phyloP scores from a whole-genome alignment of 1,140 invertebrate genomes.

The Drosophila aff. region DNA sequence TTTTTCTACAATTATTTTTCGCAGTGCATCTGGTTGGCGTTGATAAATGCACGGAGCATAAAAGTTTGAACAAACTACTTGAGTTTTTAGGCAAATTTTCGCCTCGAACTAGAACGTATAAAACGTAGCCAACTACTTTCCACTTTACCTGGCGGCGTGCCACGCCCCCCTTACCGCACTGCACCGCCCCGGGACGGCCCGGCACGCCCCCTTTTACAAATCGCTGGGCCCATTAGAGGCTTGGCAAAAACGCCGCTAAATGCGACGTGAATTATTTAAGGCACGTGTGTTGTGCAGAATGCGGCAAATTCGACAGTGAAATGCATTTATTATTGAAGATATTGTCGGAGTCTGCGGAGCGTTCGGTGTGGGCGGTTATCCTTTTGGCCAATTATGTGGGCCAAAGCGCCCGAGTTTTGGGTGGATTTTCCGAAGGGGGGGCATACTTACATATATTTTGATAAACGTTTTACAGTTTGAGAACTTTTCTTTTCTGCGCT shows the following conservation, averaged over 20 bases:
- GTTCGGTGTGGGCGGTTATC: conserved; percentile 34
- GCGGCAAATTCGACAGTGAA: conserved; percentile 82
- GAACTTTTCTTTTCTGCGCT: conserved; percentile 71
- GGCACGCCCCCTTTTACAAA: conserved; percentile 46
- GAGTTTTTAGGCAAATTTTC: conserved; percentile 81
- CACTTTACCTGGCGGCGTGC: conserved; percentile 74
- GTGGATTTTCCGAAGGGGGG: neutral
- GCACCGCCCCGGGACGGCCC: neutral
- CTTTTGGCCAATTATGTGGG: conserved; percentile 56
- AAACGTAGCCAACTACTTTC: conserved; percentile 76
- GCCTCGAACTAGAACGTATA: conserved; percentile 68
- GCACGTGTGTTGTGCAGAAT: conserved; percentile 81
- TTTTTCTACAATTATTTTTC: neutral
- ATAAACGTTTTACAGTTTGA: conserved; percentile 82
- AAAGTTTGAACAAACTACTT: conserved; percentile 80
- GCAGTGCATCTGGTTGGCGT: conserved; percentile 43
- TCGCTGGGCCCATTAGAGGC: conserved; percentile 63
- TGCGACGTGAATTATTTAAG: conserved; percentile 81
- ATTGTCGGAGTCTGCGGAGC: conserved; percentile 51
- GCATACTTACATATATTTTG: conserved; percentile 51
- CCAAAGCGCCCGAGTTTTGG: conserved; percentile 25
- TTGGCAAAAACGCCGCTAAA: conserved; percentile 75
- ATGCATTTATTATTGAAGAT: conserved; percentile 83
- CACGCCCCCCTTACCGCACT: conserved; percentile 46
- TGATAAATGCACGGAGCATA: conserved; percentile 75